These are phyloP conservation scores for Hycleus cichorii DNA, from an alignment of 1,140 invertebrate genomes.

Conservation along the genomic window DNA sequence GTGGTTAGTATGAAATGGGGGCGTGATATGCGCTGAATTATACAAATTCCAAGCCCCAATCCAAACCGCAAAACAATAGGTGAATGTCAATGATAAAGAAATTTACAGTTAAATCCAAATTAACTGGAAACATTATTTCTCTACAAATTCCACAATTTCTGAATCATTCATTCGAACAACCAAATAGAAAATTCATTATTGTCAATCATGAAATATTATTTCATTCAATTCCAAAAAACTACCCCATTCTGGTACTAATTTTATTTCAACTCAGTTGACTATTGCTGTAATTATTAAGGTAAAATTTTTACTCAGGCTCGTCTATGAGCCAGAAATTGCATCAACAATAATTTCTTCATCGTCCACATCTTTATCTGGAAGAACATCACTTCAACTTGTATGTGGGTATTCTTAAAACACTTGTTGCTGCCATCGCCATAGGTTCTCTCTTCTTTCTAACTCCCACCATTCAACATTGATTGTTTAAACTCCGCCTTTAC, in stretches of 20 bases:
- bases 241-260: too few species aligned
- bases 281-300: too few species aligned
- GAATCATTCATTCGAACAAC: too few species aligned
- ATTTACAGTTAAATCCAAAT: too few species aligned
- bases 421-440: conserved; percentile 28
- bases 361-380: too few species aligned
- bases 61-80: conserved; percentile 9
- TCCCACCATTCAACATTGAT: conserved; percentile 29
- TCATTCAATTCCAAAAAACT: too few species aligned
- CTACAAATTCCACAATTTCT: too few species aligned
- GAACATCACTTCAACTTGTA: background rate
- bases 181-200: too few species aligned
- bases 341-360: conserved; percentile 8
- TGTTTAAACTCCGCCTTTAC: conserved; percentile 37
- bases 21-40: conserved; percentile 22
- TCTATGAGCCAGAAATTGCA: conserved; percentile 1
- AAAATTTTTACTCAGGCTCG: too few species aligned
- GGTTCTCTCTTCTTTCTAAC: background rate
- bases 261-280: too few species aligned
- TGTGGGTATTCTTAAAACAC: conserved; percentile 20
- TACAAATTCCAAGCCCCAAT: conserved; percentile 18
- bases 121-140: background rate
- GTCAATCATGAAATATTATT: too few species aligned
- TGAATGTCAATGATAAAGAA: background rate
- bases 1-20: conserved; percentile 2